phyloP scores from a whole-genome alignment of 1,140 invertebrate species.

The Drosophila prosaltans region DNA sequence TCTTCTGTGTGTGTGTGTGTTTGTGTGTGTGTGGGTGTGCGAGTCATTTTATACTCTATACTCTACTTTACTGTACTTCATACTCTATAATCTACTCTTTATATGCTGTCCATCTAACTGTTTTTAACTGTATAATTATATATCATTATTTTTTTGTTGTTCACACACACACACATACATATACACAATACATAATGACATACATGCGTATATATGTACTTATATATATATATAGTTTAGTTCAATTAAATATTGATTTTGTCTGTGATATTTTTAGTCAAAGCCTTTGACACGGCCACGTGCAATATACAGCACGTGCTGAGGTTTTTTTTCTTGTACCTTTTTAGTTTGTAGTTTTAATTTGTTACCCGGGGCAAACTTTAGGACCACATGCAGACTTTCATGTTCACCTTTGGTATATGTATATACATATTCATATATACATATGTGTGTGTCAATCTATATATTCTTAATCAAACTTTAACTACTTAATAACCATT shows the following conservation, averaged over 20 bases:
- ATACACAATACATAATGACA: neutral
- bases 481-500: constrained; percentile 6
- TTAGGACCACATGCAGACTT: constrained; percentile 1
- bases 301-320: neutral
- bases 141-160: constrained; percentile 37
- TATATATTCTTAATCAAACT: neutral
- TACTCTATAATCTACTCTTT: constrained; percentile 32
- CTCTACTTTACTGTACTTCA: constrained; percentile 15
- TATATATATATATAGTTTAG: constrained; percentile 3
- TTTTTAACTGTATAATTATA: neutral
- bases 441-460: too few relatives aligned
- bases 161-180: constrained; percentile 14
- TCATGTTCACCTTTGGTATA: constrained; percentile 4
- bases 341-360: neutral
- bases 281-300: neutral
- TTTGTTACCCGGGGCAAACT: constrained; percentile 5
- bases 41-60: neutral
- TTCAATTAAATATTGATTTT: constrained; percentile 9
- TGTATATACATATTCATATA: neutral
- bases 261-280: constrained; percentile 9
- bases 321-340: neutral
- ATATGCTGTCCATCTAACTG: constrained; percentile 30
- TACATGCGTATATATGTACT: neutral
- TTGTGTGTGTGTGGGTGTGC: constrained; percentile 4
- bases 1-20: constrained; percentile 35